phyloP scores from a whole-genome alignment of 1,140 invertebrate species.

The Lepeophtheirus salmonis region DNA sequence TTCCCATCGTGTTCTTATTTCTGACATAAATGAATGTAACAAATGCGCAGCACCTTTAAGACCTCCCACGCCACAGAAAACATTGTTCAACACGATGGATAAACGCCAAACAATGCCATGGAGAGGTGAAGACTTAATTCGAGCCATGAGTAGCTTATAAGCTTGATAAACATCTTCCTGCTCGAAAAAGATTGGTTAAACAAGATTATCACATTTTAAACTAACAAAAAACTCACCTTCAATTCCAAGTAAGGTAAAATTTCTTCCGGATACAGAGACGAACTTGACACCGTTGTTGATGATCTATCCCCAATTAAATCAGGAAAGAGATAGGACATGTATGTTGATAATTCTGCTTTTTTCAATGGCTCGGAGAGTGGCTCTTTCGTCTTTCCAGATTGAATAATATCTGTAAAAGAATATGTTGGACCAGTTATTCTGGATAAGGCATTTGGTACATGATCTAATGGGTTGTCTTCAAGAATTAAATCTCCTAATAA shows the following conservation, averaged over 20 bases:
- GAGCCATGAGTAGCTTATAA: conserved; percentile 15
- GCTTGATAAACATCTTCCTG: neutral
- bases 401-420: conserved; percentile 17
- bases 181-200: too few relatives aligned
- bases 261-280: conserved; percentile 16
- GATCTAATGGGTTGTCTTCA: neutral
- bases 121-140: conserved; percentile 46
- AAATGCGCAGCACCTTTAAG: conserved; percentile 58
- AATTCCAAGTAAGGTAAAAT: neutral
- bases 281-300: neutral
- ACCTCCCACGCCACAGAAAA: conserved; percentile 57
- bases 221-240: too few relatives aligned
- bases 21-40: conserved; percentile 77
- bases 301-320: neutral
- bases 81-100: conserved; percentile 54
- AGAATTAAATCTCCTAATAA: conserved; percentile 1
- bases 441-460: conserved; percentile 9
- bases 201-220: too few relatives aligned
- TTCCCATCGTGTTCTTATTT: conserved; percentile 74
- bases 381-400: conserved; percentile 18
- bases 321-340: conserved; percentile 16
- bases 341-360: neutral
- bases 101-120: conserved; percentile 65
- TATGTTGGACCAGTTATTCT: conserved; percentile 4
- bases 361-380: neutral